Percentiles rank a stretch among this genome's conserved stretches.
Evolutionary conservation across 2,113 vertebrate genomes (phyloP).

Genomic region (Castor canadensis): DNA sequence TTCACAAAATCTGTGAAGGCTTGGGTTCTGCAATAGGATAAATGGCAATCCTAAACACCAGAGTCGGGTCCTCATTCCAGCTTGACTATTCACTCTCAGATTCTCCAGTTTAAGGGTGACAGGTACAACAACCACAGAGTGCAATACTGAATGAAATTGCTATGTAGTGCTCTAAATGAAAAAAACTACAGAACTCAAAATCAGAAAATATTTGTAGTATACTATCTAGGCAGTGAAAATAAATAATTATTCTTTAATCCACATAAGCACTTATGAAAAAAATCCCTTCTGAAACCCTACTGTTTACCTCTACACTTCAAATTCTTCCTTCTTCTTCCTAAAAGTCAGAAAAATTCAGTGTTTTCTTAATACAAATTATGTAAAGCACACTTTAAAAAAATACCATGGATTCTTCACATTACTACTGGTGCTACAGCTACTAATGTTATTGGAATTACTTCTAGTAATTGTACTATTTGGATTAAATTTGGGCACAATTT

Average conservation of each 20-base stretch:
- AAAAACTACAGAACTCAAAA: background rate
- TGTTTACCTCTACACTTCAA: background rate
- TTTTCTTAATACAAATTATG: background rate
- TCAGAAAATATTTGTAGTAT: background rate
- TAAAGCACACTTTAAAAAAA: background rate
- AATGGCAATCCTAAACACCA: background rate
- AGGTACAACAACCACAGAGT: background rate
- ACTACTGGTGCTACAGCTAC: background rate
- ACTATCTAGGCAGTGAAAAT: background rate
- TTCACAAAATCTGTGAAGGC: constrained; percentile 11
- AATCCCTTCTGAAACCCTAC: background rate
- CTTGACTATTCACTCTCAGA: background rate
- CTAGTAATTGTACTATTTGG: background rate
- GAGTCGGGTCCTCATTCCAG: background rate
- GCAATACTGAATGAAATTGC: background rate
- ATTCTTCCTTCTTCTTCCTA: background rate
- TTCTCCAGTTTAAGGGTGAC: background rate
- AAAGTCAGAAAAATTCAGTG: background rate
- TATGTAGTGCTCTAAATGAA: background rate
- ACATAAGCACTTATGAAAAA: background rate
- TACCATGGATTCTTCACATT: background rate
- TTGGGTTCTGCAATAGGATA: background rate
- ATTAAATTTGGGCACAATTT: background rate
- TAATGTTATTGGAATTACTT: background rate
- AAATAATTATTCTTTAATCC: constrained; percentile 16